Conservation (phyloP, 2,113 vertebrate species). For the Cyanistes caeruleus region DNA sequence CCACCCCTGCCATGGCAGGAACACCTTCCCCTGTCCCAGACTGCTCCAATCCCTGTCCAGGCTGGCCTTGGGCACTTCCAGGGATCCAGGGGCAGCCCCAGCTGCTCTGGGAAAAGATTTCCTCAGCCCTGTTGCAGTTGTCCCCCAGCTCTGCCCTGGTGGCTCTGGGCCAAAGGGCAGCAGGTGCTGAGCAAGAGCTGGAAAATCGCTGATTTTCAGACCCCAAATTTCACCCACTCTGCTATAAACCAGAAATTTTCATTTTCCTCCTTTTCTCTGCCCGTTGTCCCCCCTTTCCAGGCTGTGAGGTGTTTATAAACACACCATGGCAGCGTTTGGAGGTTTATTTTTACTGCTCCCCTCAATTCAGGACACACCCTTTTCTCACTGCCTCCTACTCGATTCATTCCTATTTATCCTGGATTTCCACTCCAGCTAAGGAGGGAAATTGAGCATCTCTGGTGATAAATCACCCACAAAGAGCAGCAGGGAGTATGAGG, state of each 20-base stretch:
- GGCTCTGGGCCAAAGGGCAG: background rate
- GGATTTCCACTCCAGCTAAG: background rate
- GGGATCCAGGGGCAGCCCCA: background rate
- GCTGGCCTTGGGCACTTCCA: background rate
- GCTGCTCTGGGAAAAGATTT: background rate
- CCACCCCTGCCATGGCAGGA: background rate
- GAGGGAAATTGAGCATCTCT: background rate
- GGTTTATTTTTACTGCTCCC: background rate
- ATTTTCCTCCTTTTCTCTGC: background rate
- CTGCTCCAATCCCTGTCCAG: background rate
- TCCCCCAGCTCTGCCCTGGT: background rate
- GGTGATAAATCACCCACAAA: background rate
- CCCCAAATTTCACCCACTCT: background rate
- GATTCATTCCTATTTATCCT: background rate
- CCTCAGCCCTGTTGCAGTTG: background rate
- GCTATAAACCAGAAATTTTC: background rate
- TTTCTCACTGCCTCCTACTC: background rate
- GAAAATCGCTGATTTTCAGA: background rate
- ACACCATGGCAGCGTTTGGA: fast-evolving
- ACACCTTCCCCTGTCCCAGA: background rate
- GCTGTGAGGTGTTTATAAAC: background rate
- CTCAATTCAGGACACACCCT: background rate
- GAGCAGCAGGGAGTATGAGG: background rate
- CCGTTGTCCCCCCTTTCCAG: background rate
- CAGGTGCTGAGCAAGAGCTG: background rate